These are phyloP conservation scores for Pediacus dermestoides DNA, from an alignment of 2,888 invertebrate species.

Conservation along the genomic window DNA sequence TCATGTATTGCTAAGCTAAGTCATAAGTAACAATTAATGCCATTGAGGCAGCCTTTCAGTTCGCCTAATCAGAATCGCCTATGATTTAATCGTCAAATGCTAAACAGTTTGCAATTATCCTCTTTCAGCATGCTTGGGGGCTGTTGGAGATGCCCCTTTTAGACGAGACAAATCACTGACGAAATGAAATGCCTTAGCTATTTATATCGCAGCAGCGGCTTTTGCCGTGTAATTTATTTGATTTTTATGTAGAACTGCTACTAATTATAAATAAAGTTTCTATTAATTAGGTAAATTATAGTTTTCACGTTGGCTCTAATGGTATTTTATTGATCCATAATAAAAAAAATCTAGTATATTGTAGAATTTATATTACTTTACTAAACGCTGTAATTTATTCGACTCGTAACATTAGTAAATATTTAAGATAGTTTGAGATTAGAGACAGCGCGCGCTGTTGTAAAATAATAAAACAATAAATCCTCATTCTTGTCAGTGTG, in stretches of 20 bases:
- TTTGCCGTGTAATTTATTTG: too few species aligned
- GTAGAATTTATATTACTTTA: background rate
- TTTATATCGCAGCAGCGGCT: too few species aligned
- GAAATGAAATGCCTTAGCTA: too few species aligned
- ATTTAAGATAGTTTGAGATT: constrained; percentile 1
- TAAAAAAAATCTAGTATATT: too few species aligned
- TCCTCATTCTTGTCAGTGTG: constrained; percentile 1
- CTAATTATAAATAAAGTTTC: too few species aligned
- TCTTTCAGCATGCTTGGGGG: too few species aligned
- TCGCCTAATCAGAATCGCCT: constrained; percentile 8
- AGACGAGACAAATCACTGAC: too few species aligned
- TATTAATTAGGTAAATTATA: too few species aligned
- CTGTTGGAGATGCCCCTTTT: too few species aligned
- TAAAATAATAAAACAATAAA: constrained; percentile 1
- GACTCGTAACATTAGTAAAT: constrained; percentile 1
- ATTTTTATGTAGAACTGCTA: too few species aligned
- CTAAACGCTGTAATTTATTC: background rate
- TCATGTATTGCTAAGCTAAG: constrained; percentile 2
- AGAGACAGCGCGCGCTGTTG: background rate
- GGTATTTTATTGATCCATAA: constrained; percentile 2
- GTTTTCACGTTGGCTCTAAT: too few species aligned
- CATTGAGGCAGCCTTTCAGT: constrained; percentile 4
- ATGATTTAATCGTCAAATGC: constrained; percentile 7
- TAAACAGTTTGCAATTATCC: constrained; percentile 8
- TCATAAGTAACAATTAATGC: constrained; percentile 10